Percentiles rank a stretch among this genome's conserved stretches.
These are phyloP conservation scores for Drosophila watanabei DNA, from an alignment of 1,140 invertebrate genomes.

Conservation along the genomic window DNA sequence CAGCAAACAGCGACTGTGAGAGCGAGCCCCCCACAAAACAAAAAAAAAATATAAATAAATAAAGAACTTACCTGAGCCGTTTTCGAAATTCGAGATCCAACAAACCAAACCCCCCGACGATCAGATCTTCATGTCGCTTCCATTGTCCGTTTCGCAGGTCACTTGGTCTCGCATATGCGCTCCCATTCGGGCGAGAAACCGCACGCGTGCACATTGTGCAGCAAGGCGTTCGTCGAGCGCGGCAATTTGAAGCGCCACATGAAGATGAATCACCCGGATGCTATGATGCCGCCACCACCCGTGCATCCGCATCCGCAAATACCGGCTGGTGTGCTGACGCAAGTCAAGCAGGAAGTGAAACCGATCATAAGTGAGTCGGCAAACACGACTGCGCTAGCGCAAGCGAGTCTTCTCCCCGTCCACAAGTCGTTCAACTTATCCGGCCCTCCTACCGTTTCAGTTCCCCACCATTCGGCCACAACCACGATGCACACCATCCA, in stretches of 20 bases:
- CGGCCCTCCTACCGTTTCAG: slow-evolving; percentile 56
- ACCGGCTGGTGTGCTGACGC: slow-evolving; percentile 82
- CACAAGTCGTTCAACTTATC: slow-evolving; percentile 27
- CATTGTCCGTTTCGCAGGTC: slow-evolving; percentile 86
- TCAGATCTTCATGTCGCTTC: slow-evolving; percentile 73
- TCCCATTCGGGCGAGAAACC: slow-evolving; percentile 95
- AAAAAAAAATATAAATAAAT: slow-evolving; percentile 2
- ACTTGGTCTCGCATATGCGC: slow-evolving; percentile 94
- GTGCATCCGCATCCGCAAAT: slow-evolving; percentile 84
- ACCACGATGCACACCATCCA: slow-evolving; percentile 85
- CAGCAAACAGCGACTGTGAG: slow-evolving; percentile 20
- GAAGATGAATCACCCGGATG: slow-evolving; percentile 86
- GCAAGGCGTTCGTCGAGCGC: slow-evolving; percentile 92
- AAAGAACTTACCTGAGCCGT: slow-evolving; percentile 26
- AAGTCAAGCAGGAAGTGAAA: slow-evolving; percentile 85
- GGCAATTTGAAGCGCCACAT: slow-evolving; percentile 90
- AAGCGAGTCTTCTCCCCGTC: slow-evolving; percentile 25
- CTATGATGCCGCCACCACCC: slow-evolving; percentile 84
- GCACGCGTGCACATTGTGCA: slow-evolving; percentile 91
- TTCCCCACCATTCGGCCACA: slow-evolving; percentile 78
- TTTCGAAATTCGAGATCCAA: slow-evolving; percentile 58
- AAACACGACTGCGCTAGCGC: slow-evolving; percentile 28
- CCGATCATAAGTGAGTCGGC: slow-evolving; percentile 85
- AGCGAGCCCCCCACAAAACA: slow-evolving; percentile 14
- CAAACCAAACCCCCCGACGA: slow-evolving; percentile 36